phyloP scores from a whole-genome alignment of 53 echinoderm and acorn worm species.

The Mesocentrotus franciscanus region DNA sequence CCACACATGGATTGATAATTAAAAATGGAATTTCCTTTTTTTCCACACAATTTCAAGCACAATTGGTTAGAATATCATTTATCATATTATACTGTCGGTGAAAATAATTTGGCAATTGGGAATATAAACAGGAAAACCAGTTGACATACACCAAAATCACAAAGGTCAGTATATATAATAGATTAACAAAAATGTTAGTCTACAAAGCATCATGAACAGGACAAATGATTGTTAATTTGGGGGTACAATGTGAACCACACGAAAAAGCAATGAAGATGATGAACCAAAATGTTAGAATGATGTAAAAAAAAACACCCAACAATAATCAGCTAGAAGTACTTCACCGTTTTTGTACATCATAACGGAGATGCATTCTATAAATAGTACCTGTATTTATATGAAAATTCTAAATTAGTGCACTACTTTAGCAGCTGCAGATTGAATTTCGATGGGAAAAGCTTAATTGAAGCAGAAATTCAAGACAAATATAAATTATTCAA shows the following conservation, averaged over 20 bases:
- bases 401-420: constrained; percentile 20
- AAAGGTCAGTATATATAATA: neutral
- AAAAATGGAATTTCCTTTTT: neutral
- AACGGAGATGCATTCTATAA: neutral
- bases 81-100: neutral
- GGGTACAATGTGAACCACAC: constrained; percentile 2
- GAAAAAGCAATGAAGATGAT: constrained; percentile 30
- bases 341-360: constrained; percentile 9
- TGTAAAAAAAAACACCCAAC: neutral
- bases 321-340: constrained; percentile 9
- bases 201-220: neutral
- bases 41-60: constrained; percentile 1
- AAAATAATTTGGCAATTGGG: neutral
- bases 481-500: neutral
- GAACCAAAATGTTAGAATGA: constrained; percentile 27
- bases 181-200: neutral
- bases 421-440: neutral
- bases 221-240: constrained; percentile 6
- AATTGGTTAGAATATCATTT: neutral
- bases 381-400: neutral
- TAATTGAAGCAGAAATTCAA: neutral
- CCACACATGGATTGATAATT: neutral
- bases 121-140: neutral
- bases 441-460: neutral
- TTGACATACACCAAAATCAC: neutral